A percentile compares a stretch with the other conserved stretches of the same genome.
These are phyloP conservation scores for Pocillopora verrucosa DNA, from an alignment of 64 coral and sea anemone genomes.

Conservation along the genomic window DNA sequence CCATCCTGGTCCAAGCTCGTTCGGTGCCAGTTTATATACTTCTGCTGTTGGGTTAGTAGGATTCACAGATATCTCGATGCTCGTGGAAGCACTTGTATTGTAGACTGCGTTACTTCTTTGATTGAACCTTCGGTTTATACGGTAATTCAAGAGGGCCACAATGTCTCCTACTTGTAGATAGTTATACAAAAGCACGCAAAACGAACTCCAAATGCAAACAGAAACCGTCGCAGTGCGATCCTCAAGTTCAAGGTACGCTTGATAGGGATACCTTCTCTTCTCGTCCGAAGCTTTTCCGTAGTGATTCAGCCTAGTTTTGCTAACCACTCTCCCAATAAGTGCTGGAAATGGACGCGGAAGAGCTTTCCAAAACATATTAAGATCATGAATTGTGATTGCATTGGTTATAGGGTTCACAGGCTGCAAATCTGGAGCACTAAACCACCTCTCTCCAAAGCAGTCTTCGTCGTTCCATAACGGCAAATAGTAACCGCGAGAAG, in stretches of 20 bases:
- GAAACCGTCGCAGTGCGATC: slow-evolving; percentile 43
- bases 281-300: slow-evolving; percentile 61
- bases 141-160: slow-evolving; percentile 49
- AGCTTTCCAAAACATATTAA: slow-evolving; percentile 41
- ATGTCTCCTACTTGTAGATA: slow-evolving; percentile 64
- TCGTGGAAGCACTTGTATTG: slow-evolving; percentile 35
- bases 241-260: slow-evolving; percentile 48
- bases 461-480: slow-evolving; percentile 72
- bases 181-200: slow-evolving; percentile 58
- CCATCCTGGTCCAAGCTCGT: slow-evolving; percentile 33
- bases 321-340: slow-evolving; percentile 56
- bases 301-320: slow-evolving; percentile 64
- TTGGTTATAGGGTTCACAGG: slow-evolving; percentile 15
- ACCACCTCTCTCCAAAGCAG: slow-evolving; percentile 56
- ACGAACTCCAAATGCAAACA: slow-evolving; percentile 63
- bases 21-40: slow-evolving; percentile 47
- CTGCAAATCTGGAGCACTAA: slow-evolving; percentile 21
- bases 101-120: slow-evolving; percentile 62
- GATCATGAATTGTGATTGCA: slow-evolving; percentile 57
- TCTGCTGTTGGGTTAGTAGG: slow-evolving; percentile 45
- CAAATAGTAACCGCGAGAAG: slow-evolving; percentile 63
- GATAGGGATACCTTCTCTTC: slow-evolving; percentile 61
- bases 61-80: slow-evolving; percentile 66
- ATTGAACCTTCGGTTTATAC: slow-evolving; percentile 39
- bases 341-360: slow-evolving; percentile 60